Evolutionary conservation across 2,113 vertebrate species (phyloP).

Genomic region (Drymodes brunneopygia): DNA sequence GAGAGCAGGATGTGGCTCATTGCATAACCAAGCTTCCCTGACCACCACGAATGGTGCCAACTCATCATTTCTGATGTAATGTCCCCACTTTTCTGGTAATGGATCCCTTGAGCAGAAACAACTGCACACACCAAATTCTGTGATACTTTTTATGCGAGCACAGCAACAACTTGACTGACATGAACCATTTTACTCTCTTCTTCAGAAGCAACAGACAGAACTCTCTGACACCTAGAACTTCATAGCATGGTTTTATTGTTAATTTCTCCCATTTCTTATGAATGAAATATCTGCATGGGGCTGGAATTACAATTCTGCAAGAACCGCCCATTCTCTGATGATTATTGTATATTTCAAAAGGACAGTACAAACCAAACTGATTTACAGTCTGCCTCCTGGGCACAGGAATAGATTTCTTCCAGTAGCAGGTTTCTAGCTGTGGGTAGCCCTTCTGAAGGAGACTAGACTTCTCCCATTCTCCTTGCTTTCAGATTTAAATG

Average conservation of each 20-base stretch:
- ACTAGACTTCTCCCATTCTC: not conserved
- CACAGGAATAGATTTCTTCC: not conserved
- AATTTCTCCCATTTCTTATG: not conserved
- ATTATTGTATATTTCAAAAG: not conserved
- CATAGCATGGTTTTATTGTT: not conserved
- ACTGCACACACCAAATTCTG: not conserved
- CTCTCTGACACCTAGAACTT: not conserved
- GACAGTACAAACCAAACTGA: not conserved
- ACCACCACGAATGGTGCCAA: not conserved
- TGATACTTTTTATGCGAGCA: not conserved
- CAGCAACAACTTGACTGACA: not conserved
- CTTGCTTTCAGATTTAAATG: not conserved
- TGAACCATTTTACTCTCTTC: not conserved
- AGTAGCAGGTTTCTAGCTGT: not conserved
- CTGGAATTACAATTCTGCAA: not conserved
- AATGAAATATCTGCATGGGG: not conserved
- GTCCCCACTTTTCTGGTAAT: not conserved
- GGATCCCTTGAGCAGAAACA: not conserved
- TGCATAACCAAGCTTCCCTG: slow-evolving; percentile 35
- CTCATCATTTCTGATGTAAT: not conserved
- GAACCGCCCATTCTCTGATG: not conserved
- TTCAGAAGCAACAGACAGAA: not conserved
- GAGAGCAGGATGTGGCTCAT: slow-evolving; percentile 43
- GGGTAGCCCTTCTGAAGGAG: not conserved
- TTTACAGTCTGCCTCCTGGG: not conserved